phyloP scores from a whole-genome alignment of 1,140 invertebrate genomes.

The Gonioctena quinquepunctata region DNA sequence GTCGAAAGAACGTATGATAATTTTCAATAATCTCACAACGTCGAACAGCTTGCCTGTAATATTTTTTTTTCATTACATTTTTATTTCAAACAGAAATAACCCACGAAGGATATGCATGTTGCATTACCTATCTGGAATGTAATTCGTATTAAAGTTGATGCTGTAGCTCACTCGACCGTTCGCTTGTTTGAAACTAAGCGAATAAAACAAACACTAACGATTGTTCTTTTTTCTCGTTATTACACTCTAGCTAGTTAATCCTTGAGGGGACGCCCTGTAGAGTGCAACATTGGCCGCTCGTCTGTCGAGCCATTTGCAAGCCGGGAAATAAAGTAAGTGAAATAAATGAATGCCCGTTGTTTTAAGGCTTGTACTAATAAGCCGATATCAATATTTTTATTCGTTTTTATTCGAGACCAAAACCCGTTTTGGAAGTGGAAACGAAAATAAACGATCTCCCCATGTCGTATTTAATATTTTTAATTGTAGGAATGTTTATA shows the following conservation, averaged over 20 bases:
- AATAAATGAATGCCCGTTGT: conserved; percentile 34
- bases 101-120: no score
- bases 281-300: neutral
- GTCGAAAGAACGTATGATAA: no score
- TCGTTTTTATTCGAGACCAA: conserved; percentile 9
- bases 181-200: no score
- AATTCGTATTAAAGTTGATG: no score
- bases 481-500: conserved; percentile 38
- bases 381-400: conserved; percentile 36
- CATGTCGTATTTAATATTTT: conserved; percentile 37
- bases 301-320: neutral
- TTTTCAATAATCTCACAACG: no score
- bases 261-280: neutral
- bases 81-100: no score
- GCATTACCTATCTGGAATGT: no score
- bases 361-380: conserved; percentile 40
- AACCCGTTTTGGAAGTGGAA: conserved; percentile 25
- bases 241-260: neutral
- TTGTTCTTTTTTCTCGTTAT: neutral
- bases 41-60: no score
- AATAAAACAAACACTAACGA: no score
- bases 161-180: no score
- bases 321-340: conserved; percentile 30
- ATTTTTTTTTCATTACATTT: no score
- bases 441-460: conserved; percentile 22